Evolutionary conservation across 1,140 invertebrate genomes (phyloP).

Genomic region (Daktulosphaira vitifoliae): DNA sequence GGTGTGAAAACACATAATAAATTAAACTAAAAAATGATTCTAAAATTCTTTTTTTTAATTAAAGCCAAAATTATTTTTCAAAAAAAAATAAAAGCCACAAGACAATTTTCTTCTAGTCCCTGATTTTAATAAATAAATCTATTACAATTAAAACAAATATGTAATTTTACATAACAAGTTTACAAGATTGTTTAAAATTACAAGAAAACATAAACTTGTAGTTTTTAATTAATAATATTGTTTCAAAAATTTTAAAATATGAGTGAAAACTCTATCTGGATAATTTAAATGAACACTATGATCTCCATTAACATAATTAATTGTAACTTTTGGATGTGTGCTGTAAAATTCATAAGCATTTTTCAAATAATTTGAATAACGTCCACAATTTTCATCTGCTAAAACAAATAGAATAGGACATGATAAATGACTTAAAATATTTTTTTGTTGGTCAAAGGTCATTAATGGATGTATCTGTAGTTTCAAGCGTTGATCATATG

Average conservation of each 20-base stretch:
- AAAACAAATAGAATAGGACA: conserved; percentile 42
- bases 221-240: background rate
- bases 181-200: too few relatives aligned
- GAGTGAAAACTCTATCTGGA: conserved; percentile 47
- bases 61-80: too few relatives aligned
- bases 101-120: too few relatives aligned
- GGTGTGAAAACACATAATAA: too few relatives aligned
- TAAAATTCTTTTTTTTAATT: too few relatives aligned
- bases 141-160: too few relatives aligned
- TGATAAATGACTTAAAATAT: conserved; percentile 36
- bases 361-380: conserved; percentile 36
- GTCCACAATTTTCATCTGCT: conserved; percentile 34
- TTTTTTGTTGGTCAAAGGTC: conserved; percentile 35
- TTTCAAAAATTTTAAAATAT: conserved; percentile 44
- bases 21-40: too few relatives aligned
- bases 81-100: too few relatives aligned
- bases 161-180: too few relatives aligned
- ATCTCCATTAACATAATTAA: conserved; percentile 48
- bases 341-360: conserved; percentile 36
- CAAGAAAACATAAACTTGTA: too few relatives aligned
- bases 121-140: too few relatives aligned
- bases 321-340: conserved; percentile 38
- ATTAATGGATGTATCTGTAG: conserved; percentile 34
- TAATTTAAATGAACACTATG: conserved; percentile 57
- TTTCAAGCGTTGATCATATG: conserved; percentile 43